A percentile compares a stretch with the other conserved stretches of the same genome.
Evolutionary conservation across 2,888 invertebrate genomes (phyloP).

Genomic region (Cantharis lateralis): DNA sequence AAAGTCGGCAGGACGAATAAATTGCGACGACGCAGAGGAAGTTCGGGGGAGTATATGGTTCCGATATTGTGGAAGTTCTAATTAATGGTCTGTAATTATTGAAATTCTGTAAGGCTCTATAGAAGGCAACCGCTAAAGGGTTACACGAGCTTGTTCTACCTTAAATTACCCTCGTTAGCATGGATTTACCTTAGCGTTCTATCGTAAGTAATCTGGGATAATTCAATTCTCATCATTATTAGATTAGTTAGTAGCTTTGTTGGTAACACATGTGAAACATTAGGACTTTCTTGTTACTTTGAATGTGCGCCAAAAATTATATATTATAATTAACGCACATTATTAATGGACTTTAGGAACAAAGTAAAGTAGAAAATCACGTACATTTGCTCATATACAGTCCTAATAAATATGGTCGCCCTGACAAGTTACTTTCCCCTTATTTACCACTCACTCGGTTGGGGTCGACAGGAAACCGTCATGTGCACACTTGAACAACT

Average conservation of each 20-base stretch:
- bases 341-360: constrained; percentile 20
- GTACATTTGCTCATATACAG: constrained; percentile 18
- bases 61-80: constrained; percentile 33
- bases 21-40: constrained; percentile 13
- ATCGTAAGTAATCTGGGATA: constrained; percentile 26
- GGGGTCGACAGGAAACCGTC: constrained; percentile 31
- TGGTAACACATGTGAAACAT: constrained; percentile 13
- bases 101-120: constrained; percentile 35
- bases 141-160: constrained; percentile 31
- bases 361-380: constrained; percentile 30
- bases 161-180: constrained; percentile 38
- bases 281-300: constrained; percentile 5
- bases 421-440: constrained; percentile 32
- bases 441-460: constrained; percentile 31
- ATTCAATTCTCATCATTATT: constrained; percentile 30
- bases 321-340: constrained; percentile 15
- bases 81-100: constrained; percentile 37
- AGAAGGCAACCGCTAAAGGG: constrained; percentile 33
- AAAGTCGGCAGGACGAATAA: background rate
- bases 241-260: constrained; percentile 18
- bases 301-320: constrained; percentile 9
- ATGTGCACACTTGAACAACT: constrained; percentile 19
- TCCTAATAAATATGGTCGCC: constrained; percentile 27
- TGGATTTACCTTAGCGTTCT: constrained; percentile 34
- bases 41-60: constrained; percentile 18